Base-by-base conservation (phyloP, 2,113 vertebrate species). In the Chloroceryle aenea region DNA sequence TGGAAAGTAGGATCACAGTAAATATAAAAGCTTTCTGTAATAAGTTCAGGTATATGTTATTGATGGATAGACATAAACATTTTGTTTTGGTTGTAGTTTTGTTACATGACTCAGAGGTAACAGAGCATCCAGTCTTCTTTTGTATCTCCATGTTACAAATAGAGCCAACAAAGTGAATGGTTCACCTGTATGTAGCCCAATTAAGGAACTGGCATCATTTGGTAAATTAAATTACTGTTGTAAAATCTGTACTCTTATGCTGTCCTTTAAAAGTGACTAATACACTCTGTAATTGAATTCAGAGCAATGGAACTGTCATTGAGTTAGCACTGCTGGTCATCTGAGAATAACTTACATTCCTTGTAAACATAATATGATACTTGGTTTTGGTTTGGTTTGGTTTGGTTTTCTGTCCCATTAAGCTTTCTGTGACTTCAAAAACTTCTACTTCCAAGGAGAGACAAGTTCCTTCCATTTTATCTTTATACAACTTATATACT, bases 381-480 rank as follows among this genome's bases (percentile, higher is more conserved):
- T 30, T 52, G 7, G 12, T 27, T 56, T 45, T 45, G 14, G 6
- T 43, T 22, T 43, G 20, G 21, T 47, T 64, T 45, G 15, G 6
- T 43, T 22, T 43, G 20, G 21, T 47, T 64, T 80, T 64, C 12
- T 69, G 20, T 48, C 27, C 10, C 34, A 50, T 80, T 93, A 56
- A 84, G 59, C 22, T 69, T 74, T 53, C 18, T 17, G 8, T 82
- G 27, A 58, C 42, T 90, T 95, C 63, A 84, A 74, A 53, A 32
- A 30, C 20, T 84, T 82, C 22, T 21, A 34, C 5, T 55, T 93
- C 48, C 23, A 83, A 72, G 4, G 2, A 78, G 7, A 89, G 5
- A 6, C 19, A 87, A 87, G 45, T 66, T 91, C 23, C 25, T 82
- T 94, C 45, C 14, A 10, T 56, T 96, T 89, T 69, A 32, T 43